A percentile compares a stretch with the other conserved stretches of the same genome.
phyloP scores from a whole-genome alignment of 2,797 vertebrate genomes.

The Remorina albescens region DNA sequence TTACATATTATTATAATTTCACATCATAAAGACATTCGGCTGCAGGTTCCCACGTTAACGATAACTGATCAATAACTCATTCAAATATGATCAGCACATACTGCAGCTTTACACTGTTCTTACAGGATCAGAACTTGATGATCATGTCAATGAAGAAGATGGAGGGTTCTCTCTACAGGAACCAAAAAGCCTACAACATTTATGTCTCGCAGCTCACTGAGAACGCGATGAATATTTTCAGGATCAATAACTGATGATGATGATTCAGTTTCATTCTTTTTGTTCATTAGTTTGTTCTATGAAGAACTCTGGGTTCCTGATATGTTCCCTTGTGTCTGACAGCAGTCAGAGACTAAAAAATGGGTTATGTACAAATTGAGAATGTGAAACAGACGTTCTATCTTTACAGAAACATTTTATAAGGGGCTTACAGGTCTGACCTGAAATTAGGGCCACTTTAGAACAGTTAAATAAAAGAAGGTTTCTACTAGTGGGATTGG shows the following conservation, averaged over 20 bases:
- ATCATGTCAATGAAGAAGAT: background rate
- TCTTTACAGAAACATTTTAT: background rate
- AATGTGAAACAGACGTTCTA: background rate
- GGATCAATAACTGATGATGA: background rate
- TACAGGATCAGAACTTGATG: too few species aligned
- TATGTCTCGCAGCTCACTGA: background rate
- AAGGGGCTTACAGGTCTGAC: background rate
- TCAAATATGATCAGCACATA: conserved; percentile 8
- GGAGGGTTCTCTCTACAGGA: background rate
- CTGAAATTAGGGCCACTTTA: background rate
- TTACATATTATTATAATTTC: conserved; percentile 6
- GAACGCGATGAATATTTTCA: background rate
- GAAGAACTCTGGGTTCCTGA: too few species aligned
- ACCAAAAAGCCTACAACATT: background rate
- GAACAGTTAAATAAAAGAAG: background rate
- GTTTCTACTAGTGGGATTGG: too few species aligned
- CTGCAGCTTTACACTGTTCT: background rate
- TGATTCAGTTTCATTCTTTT: too few species aligned
- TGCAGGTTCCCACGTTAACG: background rate
- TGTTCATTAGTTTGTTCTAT: background rate
- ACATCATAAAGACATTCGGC: conserved; percentile 19
- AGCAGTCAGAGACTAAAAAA: background rate
- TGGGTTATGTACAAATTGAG: background rate
- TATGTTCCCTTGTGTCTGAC: background rate
- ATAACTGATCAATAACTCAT: conserved; percentile 13